Evolutionary conservation across 2,113 vertebrate species (phyloP).

Genomic region (Channa maculata): DNA sequence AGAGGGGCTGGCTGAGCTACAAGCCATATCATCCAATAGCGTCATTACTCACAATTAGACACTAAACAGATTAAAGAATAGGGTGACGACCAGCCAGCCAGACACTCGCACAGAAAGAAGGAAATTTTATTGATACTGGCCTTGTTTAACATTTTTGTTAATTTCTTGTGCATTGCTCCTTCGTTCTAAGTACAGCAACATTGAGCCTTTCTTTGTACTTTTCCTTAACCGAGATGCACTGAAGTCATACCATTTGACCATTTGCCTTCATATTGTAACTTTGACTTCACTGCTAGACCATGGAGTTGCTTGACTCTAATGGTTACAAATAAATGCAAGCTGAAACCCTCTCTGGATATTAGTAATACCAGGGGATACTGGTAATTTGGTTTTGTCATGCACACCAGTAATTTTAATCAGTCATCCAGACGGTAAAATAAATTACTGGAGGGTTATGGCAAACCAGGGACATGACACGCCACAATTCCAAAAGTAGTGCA

Average conservation of each 20-base stretch:
- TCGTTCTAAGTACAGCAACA: background rate
- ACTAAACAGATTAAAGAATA: constrained; percentile 74
- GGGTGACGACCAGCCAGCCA: constrained; percentile 56
- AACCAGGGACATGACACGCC: constrained; percentile 46
- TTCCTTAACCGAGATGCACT: background rate
- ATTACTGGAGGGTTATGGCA: constrained; percentile 60
- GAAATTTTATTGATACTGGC: constrained; percentile 36
- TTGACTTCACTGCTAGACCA: constrained; percentile 26
- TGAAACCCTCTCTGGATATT: constrained; percentile 37
- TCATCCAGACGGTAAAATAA: constrained; percentile 69
- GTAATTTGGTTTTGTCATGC: constrained; percentile 54
- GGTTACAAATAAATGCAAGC: constrained; percentile 37
- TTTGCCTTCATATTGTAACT: background rate
- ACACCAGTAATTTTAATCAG: constrained; percentile 48
- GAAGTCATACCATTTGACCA: background rate
- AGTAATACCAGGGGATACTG: constrained; percentile 33
- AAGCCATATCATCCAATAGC: constrained; percentile 68
- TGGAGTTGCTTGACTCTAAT: constrained; percentile 38
- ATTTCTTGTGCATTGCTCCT: background rate
- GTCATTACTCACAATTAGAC: constrained; percentile 79
- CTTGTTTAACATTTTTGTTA: constrained; percentile 1
- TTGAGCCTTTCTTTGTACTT: background rate
- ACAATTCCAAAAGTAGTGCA: constrained; percentile 4
- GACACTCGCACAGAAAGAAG: constrained; percentile 23
- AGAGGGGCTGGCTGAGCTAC: constrained; percentile 64